Percentiles rank a stretch among this genome's conserved stretches.
phyloP scores from a whole-genome alignment of 2,113 vertebrate species.

The Sapayoa aenigma region DNA sequence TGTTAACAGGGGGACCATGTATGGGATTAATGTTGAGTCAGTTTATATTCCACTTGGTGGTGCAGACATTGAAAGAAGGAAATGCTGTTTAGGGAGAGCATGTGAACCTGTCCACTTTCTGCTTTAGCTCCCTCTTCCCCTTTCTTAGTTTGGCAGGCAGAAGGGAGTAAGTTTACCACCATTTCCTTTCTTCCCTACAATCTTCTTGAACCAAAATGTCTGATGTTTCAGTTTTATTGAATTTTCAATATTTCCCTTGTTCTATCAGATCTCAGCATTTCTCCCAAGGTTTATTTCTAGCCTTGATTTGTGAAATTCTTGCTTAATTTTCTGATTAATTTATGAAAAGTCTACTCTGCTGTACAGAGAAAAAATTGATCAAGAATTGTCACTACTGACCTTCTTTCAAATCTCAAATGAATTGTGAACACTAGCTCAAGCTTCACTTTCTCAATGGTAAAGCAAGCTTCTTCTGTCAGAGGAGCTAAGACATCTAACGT shows the following conservation, averaged over 20 bases:
- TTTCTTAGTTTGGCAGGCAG: neutral
- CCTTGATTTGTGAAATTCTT: neutral
- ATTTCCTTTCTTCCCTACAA: neutral
- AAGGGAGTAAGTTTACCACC: neutral
- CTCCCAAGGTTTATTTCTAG: neutral
- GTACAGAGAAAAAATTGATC: neutral
- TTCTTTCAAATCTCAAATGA: neutral
- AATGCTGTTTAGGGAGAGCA: neutral
- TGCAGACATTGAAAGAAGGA: neutral
- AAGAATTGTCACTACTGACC: neutral
- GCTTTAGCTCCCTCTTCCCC: neutral
- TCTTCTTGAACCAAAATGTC: neutral
- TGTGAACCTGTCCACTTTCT: neutral
- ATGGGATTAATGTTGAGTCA: neutral
- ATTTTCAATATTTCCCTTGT: neutral
- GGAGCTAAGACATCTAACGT: neutral
- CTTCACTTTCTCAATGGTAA: neutral
- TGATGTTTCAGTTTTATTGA: neutral
- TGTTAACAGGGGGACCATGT: neutral
- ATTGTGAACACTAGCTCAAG: neutral
- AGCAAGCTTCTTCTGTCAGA: neutral
- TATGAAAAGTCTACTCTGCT: neutral
- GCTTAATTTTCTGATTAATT: neutral
- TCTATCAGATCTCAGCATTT: neutral
- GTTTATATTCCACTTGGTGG: neutral